Base-by-base conservation (phyloP, 2,888 invertebrate species). In the Drosophila monieri region DNA sequence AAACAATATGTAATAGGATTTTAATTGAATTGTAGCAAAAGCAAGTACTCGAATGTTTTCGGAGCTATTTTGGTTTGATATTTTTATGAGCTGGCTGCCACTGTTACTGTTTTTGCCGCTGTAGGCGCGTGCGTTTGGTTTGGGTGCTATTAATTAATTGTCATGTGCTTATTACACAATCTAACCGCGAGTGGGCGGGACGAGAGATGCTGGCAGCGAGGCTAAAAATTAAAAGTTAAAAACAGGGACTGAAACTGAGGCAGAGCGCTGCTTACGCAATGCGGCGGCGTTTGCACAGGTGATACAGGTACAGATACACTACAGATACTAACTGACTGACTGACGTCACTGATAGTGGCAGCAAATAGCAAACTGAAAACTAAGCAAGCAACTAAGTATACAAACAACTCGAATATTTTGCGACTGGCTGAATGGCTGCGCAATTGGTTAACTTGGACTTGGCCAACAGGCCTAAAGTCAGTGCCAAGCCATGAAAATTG, bases 401-500 rank as follows among this genome's bases (percentile, higher is more conserved):
- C 53, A 56, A 48, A 41, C 43, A 10, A 25, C 30, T 5, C 15
- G 21, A 37, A 51, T 51, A 39, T 69, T 37, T 49, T 69, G 52
- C 49, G 15, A 37, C 37, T 51, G 23, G 43, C 46, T 44, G 21
- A n/a, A 21, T 52, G 62, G 62, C 58, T 69, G 62, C 69, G 70
- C 64, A 70, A 68, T 69, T 66, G 58, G 66, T 76, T 77, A 68
- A 86, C 81, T 87, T 85, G 87, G 87, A 85, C 88, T 85, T 85
- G 88, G 85, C 89, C 86, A 88, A 88, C 73, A 78, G 67, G 88
- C 76, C 69, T 73, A 88, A 88, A 88, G 84, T 80, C 89, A 88
- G 85, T 85, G 85, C 87, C 87, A 88, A 88, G 83, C 74, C 69
- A 88, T 76, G 86, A 86, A 83, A 88, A 83, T 77, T 88, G 86